A percentile compares a stretch with the other conserved stretches of the same genome.
Evolutionary conservation across 1,140 invertebrate genomes (phyloP).

Genomic region (Rhyzopertha dominica): DNA sequence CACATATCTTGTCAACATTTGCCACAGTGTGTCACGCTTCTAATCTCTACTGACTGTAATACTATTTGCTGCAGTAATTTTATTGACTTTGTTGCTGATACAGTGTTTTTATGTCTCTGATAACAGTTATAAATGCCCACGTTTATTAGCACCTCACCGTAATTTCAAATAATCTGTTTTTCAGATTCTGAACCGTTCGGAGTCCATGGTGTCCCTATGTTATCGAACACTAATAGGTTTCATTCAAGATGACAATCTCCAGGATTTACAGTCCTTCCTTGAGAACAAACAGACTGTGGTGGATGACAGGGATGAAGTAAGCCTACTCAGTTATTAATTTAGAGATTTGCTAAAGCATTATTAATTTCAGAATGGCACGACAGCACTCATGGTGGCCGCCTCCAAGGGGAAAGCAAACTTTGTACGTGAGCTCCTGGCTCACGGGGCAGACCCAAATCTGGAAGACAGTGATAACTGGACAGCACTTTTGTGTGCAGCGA

Average conservation of each 20-base stretch:
- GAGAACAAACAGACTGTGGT: slow-evolving; percentile 74
- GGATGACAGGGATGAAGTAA: slow-evolving; percentile 88
- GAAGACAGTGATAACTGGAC: slow-evolving; percentile 94
- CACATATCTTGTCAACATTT: no score
- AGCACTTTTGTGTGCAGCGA: slow-evolving; percentile 82
- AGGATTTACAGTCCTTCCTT: slow-evolving; percentile 72
- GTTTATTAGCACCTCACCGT: no score
- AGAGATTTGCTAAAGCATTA: not conserved
- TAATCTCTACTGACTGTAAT: no score
- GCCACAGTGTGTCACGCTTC: no score
- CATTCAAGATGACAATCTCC: slow-evolving; percentile 74
- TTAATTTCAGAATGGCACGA: slow-evolving; percentile 73
- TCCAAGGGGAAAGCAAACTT: slow-evolving; percentile 74
- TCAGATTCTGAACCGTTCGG: slow-evolving; percentile 59
- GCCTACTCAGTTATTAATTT: slow-evolving; percentile 17
- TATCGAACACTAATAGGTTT: slow-evolving; percentile 72
- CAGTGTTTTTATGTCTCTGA: no score
- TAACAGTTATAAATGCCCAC: no score
- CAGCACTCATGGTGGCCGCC: slow-evolving; percentile 84
- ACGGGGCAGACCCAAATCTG: slow-evolving; percentile 85
- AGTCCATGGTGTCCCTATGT: slow-evolving; percentile 83
- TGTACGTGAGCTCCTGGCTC: slow-evolving; percentile 74
- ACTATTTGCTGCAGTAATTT: no score
- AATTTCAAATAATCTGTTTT: slow-evolving; percentile 18
- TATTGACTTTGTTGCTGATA: no score